Conservation (phyloP, 2,797 vertebrate genomes). For the Ptychadena robeensis region DNA sequence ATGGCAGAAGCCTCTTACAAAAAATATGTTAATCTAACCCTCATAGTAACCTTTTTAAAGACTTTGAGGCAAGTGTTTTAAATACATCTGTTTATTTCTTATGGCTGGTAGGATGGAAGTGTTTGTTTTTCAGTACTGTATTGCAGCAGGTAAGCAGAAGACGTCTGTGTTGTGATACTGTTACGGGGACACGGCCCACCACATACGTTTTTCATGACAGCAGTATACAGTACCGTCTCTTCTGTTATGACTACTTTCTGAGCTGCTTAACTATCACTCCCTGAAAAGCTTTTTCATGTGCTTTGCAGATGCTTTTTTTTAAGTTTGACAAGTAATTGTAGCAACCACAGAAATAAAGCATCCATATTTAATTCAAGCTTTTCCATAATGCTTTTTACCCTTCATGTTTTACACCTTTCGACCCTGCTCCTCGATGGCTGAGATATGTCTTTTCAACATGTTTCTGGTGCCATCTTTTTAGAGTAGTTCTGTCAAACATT, state of each 20-base stretch:
- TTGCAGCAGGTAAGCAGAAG: slow-evolving; percentile 55
- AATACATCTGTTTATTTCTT: slow-evolving; percentile 40
- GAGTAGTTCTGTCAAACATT: not conserved
- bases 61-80: slow-evolving; percentile 1
- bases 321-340: slow-evolving; percentile 8
- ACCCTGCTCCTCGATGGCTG: slow-evolving; percentile 20
- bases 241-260: slow-evolving; percentile 40
- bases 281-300: slow-evolving; percentile 50
- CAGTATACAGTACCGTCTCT: slow-evolving; percentile 14
- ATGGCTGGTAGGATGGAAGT: slow-evolving; percentile 49
- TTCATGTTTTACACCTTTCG: slow-evolving; percentile 41
- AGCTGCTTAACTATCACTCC: slow-evolving; percentile 42
- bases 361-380: slow-evolving; percentile 32
- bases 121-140: slow-evolving; percentile 48
- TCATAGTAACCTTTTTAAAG: not conserved
- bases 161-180: slow-evolving; percentile 2
- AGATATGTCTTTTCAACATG: slow-evolving; percentile 33
- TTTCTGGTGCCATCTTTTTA: slow-evolving; percentile 1
- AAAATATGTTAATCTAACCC: not conserved
- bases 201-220: slow-evolving; percentile 18
- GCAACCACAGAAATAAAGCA: not conserved
- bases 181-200: slow-evolving; percentile 5
- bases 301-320: slow-evolving; percentile 45
- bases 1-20: not conserved
- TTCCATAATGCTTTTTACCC: slow-evolving; percentile 35